phyloP scores from a whole-genome alignment of 2,113 vertebrate species.

The Hemichromis elongatus region DNA sequence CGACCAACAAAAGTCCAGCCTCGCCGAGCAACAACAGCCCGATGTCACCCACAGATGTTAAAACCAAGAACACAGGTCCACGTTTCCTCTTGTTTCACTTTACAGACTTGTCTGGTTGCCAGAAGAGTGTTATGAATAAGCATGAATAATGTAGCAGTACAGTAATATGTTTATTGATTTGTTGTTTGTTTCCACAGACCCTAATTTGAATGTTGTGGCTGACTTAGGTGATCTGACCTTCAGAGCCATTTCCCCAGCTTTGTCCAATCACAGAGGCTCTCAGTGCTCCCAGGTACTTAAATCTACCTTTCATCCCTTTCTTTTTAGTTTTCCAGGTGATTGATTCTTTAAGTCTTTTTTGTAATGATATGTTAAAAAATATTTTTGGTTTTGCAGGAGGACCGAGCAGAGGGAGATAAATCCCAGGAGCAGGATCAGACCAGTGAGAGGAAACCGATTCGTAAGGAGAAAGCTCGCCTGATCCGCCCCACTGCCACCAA shows the following conservation, averaged over 20 bases:
- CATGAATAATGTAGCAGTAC: not conserved
- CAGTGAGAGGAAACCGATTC: conserved; percentile 72
- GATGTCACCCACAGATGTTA: conserved; percentile 42
- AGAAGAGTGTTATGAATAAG: not conserved
- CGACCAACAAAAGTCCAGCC: conserved; percentile 4
- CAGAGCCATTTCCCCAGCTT: conserved; percentile 53
- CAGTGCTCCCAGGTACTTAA: conserved; percentile 62
- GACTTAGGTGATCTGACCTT: conserved; percentile 57
- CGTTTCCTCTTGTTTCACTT: not conserved
- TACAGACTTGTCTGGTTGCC: not conserved
- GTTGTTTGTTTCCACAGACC: conserved; percentile 58
- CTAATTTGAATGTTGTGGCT: conserved; percentile 27
- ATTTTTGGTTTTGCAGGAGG: conserved; percentile 37
- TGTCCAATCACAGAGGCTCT: conserved; percentile 41
- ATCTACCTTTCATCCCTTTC: not conserved
- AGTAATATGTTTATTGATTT: not conserved
- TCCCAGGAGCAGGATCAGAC: conserved; percentile 58
- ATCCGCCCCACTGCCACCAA: conserved; percentile 75
- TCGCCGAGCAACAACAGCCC: conserved; percentile 35
- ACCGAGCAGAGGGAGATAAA: conserved; percentile 43
- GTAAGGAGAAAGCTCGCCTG: conserved; percentile 81
- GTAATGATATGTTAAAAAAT: not conserved
- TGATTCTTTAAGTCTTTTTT: too few species aligned
- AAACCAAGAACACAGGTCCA: conserved; percentile 82
- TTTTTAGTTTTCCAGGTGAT: not conserved